phyloP scores from a whole-genome alignment of 2,113 vertebrate species.

The Spilogale gracilis region DNA sequence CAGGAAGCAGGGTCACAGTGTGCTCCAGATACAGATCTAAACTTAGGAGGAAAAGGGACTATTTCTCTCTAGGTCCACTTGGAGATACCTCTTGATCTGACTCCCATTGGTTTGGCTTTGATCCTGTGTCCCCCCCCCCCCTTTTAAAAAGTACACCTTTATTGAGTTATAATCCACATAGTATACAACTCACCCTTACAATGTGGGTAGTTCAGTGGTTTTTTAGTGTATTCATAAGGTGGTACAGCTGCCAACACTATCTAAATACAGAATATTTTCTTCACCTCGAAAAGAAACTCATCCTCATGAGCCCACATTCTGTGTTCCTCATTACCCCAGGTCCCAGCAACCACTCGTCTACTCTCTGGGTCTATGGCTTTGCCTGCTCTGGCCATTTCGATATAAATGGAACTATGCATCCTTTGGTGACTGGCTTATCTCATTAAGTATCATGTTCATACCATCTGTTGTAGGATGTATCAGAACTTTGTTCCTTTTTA shows the following conservation, averaged over 20 bases:
- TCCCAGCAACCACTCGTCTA: background rate
- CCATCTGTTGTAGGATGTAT: background rate
- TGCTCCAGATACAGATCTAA: background rate
- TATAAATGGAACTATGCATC: too few species aligned
- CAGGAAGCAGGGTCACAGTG: background rate
- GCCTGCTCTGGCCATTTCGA: too few species aligned
- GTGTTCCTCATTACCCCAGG: fast-evolving
- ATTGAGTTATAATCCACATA: background rate
- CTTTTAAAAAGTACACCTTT: background rate
- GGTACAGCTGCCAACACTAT: background rate
- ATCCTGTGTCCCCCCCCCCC: background rate
- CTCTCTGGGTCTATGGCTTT: background rate
- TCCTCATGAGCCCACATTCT: fast-evolving
- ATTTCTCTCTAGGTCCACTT: background rate
- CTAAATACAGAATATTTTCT: background rate
- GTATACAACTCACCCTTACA: background rate
- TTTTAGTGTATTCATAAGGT: background rate
- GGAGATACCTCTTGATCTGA: background rate
- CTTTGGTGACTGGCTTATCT: background rate
- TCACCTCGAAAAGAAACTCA: background rate
- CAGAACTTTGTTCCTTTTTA: background rate
- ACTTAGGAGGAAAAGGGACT: background rate
- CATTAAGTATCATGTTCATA: too few species aligned
- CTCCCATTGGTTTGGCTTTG: background rate
- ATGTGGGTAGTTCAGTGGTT: background rate